Conservation (phyloP, 2,888 invertebrate genomes). For the Drosophila koepferae region DNA sequence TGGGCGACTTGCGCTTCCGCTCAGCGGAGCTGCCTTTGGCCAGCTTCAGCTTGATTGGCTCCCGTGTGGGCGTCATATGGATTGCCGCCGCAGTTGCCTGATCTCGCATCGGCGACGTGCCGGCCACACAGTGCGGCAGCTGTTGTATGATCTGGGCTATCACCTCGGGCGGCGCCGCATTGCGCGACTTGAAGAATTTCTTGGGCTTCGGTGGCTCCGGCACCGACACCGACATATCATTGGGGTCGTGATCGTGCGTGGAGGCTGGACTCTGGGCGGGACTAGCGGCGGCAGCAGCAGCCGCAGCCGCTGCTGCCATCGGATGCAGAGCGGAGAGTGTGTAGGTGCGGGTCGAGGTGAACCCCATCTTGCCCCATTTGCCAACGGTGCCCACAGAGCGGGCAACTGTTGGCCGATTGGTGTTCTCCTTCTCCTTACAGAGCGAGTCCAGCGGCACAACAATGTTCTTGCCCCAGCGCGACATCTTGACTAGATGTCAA, state of each 20-base stretch:
- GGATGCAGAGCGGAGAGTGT: constrained; percentile 81
- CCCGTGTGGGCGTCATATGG: constrained; percentile 62
- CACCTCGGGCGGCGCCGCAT: constrained; percentile 87
- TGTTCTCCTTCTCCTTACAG: constrained; percentile 90
- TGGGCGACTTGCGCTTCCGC: constrained; percentile 82
- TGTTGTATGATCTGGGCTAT: constrained; percentile 84
- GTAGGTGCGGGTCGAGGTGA: constrained; percentile 92
- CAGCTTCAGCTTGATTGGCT: constrained; percentile 83
- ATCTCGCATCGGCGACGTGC: constrained; percentile 83
- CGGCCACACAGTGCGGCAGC: constrained; percentile 77
- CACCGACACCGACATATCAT: constrained; percentile 76
- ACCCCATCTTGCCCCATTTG: constrained; percentile 97
- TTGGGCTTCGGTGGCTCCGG: constrained; percentile 90
- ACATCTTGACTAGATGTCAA: constrained; percentile 84
- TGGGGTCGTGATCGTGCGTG: constrained; percentile 81
- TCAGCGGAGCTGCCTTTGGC: constrained; percentile 81
- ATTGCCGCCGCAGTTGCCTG: constrained; percentile 22
- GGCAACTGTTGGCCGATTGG: constrained; percentile 94
- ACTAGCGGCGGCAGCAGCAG: constrained; percentile 72
- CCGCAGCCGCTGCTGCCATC: constrained; percentile 71
- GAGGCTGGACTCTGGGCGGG: constrained; percentile 70
- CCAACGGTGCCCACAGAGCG: constrained; percentile 96
- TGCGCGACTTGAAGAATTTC: constrained; percentile 95
- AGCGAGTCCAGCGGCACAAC: constrained; percentile 89
- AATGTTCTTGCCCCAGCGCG: constrained; percentile 89